These are phyloP conservation scores for Clistopyga incitator DNA, from an alignment of 2,888 invertebrate species.

Conservation along the genomic window DNA sequence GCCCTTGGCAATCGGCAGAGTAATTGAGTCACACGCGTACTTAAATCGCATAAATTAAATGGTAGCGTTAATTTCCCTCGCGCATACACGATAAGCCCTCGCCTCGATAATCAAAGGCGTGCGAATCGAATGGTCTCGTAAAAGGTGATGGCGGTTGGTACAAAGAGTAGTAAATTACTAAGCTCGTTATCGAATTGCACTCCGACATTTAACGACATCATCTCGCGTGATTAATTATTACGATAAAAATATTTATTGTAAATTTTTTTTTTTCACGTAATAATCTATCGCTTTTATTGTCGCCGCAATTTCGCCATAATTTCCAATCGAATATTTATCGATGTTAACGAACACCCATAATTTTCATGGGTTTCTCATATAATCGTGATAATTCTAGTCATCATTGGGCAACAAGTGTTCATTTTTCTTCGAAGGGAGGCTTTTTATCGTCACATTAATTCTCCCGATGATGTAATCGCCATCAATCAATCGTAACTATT, in stretches of 20 bases:
- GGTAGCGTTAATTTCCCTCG: constrained; percentile 24
- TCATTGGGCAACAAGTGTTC: no score
- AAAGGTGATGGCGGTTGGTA: constrained; percentile 43
- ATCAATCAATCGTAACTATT: no score
- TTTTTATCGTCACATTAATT: no score
- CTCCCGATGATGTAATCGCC: no score
- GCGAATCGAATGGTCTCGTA: constrained; percentile 62
- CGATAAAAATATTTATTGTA: constrained; percentile 50
- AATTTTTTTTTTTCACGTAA: no score
- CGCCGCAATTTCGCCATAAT: no score
- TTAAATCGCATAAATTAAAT: constrained; percentile 56
- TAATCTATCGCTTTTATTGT: no score
- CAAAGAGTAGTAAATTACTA: constrained; percentile 60
- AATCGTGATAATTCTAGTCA: no score
- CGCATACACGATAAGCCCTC: constrained; percentile 28
- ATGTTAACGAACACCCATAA: no score
- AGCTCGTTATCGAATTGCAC: constrained; percentile 63
- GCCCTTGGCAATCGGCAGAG: constrained; percentile 62
- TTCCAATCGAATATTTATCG: constrained; percentile 10
- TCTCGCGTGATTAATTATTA: constrained; percentile 46
- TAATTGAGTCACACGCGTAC: constrained; percentile 56
- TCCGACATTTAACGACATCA: constrained; percentile 63
- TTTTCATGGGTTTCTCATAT: no score
- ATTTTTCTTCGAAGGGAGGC: no score
- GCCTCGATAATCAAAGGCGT: constrained; percentile 54